Evolutionary conservation across 2,888 invertebrate species (phyloP), one percentile per base, ranked within the genome.

Genomic region (Serripes groenlandicus): DNA sequence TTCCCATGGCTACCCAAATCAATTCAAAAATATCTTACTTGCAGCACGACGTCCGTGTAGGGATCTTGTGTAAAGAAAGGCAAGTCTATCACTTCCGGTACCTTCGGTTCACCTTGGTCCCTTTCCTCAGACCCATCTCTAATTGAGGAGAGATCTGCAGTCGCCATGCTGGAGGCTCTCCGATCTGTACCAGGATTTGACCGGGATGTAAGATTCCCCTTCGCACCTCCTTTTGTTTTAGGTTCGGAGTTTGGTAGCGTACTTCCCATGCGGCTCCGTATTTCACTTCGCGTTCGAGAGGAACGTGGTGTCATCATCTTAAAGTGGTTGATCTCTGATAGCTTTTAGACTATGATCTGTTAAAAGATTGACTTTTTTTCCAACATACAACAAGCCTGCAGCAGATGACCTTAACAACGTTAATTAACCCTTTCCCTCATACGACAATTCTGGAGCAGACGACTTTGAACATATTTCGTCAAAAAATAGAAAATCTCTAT

Each of bases 61-160:
- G 71, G 78, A 37, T 86, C 86, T 54, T 86, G 86, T 71, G 81
- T 86, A 52, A 81, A 86, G 70, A 86, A 86, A 15, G 86, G 86
- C 32, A 86, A 42, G 35, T 86, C 83, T 18, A 60, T 54, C 11
- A 54, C 58, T 32, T 85, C 81, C 35, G 79, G 76, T 18, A 68
- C 56, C 54, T 54, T 73, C 23, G 32, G 21, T 23, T 34, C 54
- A 42, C 70, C 21, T 23, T 70, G 62, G 11, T 34, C 35, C 35
- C 64, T 62, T 11, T 49, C 64, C 18, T 69, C 58, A 5, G 37
- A 21, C 21, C 26, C 56, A 42, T 66, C 66, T 7, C 66, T 37
- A 35, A 66, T 66, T 23, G 66, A 66, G 23, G 56, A 23, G 34
- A 54, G 7, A 21, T 78, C 71, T 3, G 37, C 54, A 15, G 56